Evolutionary conservation across 2,113 vertebrate genomes (phyloP).

Genomic region (Malurus melanocephalus): DNA sequence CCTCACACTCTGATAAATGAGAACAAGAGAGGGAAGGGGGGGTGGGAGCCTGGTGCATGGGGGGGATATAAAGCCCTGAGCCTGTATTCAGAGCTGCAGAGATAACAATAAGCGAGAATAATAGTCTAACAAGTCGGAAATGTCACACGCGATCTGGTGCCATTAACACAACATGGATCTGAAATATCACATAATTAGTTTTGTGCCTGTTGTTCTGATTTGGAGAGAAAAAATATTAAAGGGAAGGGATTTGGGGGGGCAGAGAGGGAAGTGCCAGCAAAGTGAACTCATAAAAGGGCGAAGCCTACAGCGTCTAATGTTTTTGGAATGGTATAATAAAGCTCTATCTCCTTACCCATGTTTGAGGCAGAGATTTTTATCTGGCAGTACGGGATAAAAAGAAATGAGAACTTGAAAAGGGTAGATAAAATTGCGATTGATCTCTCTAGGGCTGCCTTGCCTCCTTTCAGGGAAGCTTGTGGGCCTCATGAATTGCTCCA

Average conservation of each 20-base stretch:
- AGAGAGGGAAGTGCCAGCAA: constrained; percentile 31
- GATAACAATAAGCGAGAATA: constrained; percentile 75
- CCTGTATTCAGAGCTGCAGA: constrained; percentile 54
- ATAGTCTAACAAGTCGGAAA: constrained; percentile 73
- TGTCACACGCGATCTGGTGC: constrained; percentile 67
- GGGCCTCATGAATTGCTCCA: constrained; percentile 20
- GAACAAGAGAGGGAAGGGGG: constrained; percentile 25
- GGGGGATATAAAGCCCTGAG: constrained; percentile 44
- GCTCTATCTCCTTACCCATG: constrained; percentile 59
- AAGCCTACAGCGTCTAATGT: constrained; percentile 52
- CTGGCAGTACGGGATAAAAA: constrained; percentile 45
- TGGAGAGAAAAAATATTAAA: constrained; percentile 62
- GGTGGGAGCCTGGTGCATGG: constrained; percentile 18
- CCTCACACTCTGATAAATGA: constrained; percentile 32
- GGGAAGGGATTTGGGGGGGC: constrained; percentile 22
- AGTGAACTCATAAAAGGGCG: constrained; percentile 44
- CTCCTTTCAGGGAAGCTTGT: constrained; percentile 26
- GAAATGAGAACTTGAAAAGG: constrained; percentile 65
- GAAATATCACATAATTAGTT: constrained; percentile 78
- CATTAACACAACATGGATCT: constrained; percentile 75
- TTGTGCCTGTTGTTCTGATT: constrained; percentile 71
- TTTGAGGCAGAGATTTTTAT: constrained; percentile 64
- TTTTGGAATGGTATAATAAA: constrained; percentile 65
- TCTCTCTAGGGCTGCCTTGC: constrained; percentile 55
- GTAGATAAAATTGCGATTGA: constrained; percentile 64